A percentile compares a stretch with the other conserved stretches of the same genome.
Evolutionary conservation across 2,113 vertebrate genomes (phyloP).

Genomic region (Myxocyprinus asiaticus): DNA sequence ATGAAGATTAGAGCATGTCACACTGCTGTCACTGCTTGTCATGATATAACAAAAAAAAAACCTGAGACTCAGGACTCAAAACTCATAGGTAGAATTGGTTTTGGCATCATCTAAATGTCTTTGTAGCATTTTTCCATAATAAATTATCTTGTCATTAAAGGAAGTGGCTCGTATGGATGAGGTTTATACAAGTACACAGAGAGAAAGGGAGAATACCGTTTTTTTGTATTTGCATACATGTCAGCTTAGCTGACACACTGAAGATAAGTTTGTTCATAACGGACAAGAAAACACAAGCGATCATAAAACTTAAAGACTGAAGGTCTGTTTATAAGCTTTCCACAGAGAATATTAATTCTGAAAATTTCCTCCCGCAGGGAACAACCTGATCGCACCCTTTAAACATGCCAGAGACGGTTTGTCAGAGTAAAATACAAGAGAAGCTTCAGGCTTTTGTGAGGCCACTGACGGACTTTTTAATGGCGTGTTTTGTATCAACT

Average conservation of each 20-base stretch:
- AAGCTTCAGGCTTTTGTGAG: conserved; percentile 12
- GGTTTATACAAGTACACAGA: too few species aligned
- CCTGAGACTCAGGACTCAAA: too few species aligned
- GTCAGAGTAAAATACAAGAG: conserved; percentile 21
- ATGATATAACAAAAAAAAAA: too few species aligned
- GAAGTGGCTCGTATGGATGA: too few species aligned
- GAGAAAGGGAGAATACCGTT: too few species aligned
- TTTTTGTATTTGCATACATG: not conserved
- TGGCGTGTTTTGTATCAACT: not conserved
- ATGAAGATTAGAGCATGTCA: too few species aligned
- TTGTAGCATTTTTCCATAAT: too few species aligned
- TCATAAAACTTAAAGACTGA: conserved; percentile 14
- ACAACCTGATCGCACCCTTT: conserved; percentile 21
- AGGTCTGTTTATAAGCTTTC: conserved; percentile 7
- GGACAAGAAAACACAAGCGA: not conserved
- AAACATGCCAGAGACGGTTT: not conserved
- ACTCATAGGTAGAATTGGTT: too few species aligned
- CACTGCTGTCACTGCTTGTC: too few species aligned
- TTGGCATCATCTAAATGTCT: too few species aligned
- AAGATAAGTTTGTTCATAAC: conserved; percentile 13
- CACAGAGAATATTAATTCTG: not conserved
- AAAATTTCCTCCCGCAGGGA: conserved; percentile 29
- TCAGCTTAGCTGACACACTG: not conserved
- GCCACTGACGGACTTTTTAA: not conserved
- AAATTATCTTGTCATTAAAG: too few species aligned